Evolutionary conservation across 1,140 invertebrate species (phyloP).

Genomic region (Glossosoma conforme): DNA sequence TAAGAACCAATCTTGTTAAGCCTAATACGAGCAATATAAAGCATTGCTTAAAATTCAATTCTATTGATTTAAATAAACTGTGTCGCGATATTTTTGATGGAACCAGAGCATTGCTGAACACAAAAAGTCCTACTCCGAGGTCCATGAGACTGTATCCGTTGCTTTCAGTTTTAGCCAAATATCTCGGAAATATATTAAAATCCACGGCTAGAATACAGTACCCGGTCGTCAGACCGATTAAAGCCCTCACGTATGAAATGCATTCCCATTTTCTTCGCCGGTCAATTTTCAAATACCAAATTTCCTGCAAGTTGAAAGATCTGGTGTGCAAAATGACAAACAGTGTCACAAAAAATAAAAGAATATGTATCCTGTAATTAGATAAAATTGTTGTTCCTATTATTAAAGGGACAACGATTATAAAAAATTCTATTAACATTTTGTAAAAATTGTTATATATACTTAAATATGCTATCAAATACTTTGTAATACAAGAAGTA

Average conservation of each 20-base stretch:
- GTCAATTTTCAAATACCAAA: slow-evolving; percentile 32
- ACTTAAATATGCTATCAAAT: slow-evolving; percentile 22
- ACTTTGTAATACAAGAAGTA: slow-evolving; percentile 36
- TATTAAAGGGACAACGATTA: slow-evolving; percentile 49
- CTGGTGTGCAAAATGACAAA: slow-evolving; percentile 35
- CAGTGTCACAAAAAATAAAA: slow-evolving; percentile 31
- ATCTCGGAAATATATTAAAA: slow-evolving; percentile 78
- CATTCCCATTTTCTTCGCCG: slow-evolving; percentile 45
- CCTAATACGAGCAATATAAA: slow-evolving; percentile 67
- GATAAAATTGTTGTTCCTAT: slow-evolving; percentile 47
- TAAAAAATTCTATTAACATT: slow-evolving; percentile 45
- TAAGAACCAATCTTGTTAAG: slow-evolving; percentile 58
- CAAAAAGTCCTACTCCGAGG: slow-evolving; percentile 84
- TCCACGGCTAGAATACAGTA: slow-evolving; percentile 90
- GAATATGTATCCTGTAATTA: slow-evolving; percentile 34
- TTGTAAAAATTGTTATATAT: slow-evolving; percentile 27
- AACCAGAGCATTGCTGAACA: slow-evolving; percentile 81
- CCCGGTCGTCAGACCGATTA: slow-evolving; percentile 69
- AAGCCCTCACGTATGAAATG: slow-evolving; percentile 63
- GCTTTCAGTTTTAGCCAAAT: slow-evolving; percentile 80
- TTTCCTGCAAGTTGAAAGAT: slow-evolving; percentile 17
- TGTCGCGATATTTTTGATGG: slow-evolving; percentile 42
- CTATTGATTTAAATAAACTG: slow-evolving; percentile 35
- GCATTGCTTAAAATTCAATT: slow-evolving; percentile 34
- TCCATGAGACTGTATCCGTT: slow-evolving; percentile 94